phyloP scores from a whole-genome alignment of 2,888 invertebrate species.

The Ormyrus thymus region DNA sequence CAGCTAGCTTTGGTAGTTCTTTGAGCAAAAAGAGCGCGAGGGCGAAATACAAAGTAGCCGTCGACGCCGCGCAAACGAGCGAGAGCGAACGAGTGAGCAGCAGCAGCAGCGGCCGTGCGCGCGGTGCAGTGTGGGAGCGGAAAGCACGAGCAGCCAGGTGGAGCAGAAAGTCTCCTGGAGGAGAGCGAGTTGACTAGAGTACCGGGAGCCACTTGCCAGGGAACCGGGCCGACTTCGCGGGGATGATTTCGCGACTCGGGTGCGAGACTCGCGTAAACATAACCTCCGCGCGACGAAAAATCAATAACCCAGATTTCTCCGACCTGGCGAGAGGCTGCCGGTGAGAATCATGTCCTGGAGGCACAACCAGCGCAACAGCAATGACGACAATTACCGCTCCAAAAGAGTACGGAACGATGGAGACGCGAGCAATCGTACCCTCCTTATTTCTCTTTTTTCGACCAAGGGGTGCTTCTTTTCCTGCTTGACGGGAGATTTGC shows the following conservation, averaged over 20 bases:
- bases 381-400: conserved; percentile 50
- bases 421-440: neutral
- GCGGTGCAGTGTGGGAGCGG: neutral
- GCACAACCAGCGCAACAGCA: conserved; percentile 49
- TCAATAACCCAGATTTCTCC: conserved; percentile 66
- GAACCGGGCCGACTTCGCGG: neutral
- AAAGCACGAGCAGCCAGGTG: too few relatives aligned
- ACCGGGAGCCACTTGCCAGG: neutral
- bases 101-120: neutral
- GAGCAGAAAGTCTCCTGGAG: too few relatives aligned
- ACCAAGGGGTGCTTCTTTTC: too few relatives aligned
- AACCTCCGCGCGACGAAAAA: conserved; percentile 61
- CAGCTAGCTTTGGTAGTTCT: too few relatives aligned
- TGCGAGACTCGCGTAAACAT: conserved; percentile 51
- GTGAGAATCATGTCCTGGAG: conserved; percentile 55
- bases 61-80: neutral
- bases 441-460: conserved; percentile 21
- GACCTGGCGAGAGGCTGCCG: conserved; percentile 26
- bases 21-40: neutral
- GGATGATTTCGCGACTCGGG: conserved; percentile 28
- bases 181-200: too few relatives aligned
- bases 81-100: neutral
- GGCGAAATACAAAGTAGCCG: neutral
- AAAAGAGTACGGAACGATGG: conserved; percentile 39
- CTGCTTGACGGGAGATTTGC: too few relatives aligned